phyloP scores from a whole-genome alignment of 2,888 invertebrate species.

The Tholera decimalis region DNA sequence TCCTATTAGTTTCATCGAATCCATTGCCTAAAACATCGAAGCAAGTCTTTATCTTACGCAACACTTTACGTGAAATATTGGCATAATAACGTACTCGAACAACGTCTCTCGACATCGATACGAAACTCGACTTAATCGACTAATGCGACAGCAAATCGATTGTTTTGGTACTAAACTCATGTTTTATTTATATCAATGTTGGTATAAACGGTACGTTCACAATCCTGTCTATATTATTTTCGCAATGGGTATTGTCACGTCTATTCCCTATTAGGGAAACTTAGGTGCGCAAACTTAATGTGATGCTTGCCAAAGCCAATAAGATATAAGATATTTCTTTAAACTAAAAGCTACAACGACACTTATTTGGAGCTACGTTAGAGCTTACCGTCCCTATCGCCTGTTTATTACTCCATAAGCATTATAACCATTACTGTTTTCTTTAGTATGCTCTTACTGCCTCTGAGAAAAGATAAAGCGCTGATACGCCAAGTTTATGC shows the following conservation, averaged over 20 bases:
- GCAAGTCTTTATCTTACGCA: constrained; percentile 50
- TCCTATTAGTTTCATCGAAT: constrained; percentile 65
- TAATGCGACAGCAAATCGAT: constrained; percentile 46
- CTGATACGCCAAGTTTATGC: constrained; percentile 51
- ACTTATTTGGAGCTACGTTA: constrained; percentile 45
- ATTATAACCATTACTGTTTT: constrained; percentile 56
- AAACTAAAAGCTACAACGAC: constrained; percentile 17
- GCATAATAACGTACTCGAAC: constrained; percentile 28
- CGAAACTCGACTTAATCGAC: constrained; percentile 55
- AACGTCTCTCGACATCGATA: constrained; percentile 59
- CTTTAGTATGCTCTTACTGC: constrained; percentile 54
- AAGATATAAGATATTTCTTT: constrained; percentile 45
- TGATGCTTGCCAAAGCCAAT: constrained; percentile 4
- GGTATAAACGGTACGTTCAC: constrained; percentile 21
- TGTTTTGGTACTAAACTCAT: constrained; percentile 50
- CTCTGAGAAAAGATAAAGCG: constrained; percentile 46
- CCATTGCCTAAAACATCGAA: constrained; percentile 62
- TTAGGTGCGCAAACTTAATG: constrained; percentile 26
- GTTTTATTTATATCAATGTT: constrained; percentile 36
- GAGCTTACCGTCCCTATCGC: constrained; percentile 43
- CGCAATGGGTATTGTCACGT: constrained; percentile 49
- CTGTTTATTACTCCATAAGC: constrained; percentile 53
- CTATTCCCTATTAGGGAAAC: constrained; percentile 27
- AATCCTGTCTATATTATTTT: constrained; percentile 46
- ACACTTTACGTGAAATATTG: constrained; percentile 40